Conservation (phyloP, 2,797 vertebrate species). For the Psittacula echo region DNA sequence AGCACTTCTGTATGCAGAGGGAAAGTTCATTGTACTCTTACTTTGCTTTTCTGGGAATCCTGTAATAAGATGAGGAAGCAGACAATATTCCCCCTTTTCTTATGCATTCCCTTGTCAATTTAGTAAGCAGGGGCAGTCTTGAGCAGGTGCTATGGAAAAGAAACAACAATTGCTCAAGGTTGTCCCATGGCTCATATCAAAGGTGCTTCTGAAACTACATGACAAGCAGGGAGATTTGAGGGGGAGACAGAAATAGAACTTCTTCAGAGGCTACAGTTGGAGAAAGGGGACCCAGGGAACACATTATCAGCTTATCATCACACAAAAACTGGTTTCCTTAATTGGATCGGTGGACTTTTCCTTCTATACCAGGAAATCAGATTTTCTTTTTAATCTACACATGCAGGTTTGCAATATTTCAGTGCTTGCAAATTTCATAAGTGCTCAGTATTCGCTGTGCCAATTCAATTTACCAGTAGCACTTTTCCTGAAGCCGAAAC, state of each 20-base stretch:
- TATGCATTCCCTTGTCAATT: not conserved
- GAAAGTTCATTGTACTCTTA: not conserved
- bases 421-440: not conserved
- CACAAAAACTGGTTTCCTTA: not conserved
- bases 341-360: not conserved
- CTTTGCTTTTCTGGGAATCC: not conserved
- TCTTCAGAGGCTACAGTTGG: not conserved
- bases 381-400: not conserved
- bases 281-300: not conserved
- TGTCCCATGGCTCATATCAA: not conserved
- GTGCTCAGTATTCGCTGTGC: not conserved
- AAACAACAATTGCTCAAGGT: not conserved
- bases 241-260: slow-evolving; percentile 52
- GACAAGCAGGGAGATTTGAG: slow-evolving; percentile 43
- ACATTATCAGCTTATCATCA: not conserved
- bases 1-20: not conserved
- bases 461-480: not conserved
- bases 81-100: rapidly evolving
- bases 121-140: not conserved
- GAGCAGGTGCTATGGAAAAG: not conserved
- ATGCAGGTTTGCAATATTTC: not conserved
- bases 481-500: not conserved
- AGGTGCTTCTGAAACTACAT: slow-evolving; percentile 61
- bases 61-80: not conserved
- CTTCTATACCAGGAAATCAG: not conserved